Base-by-base conservation (phyloP, 2,113 vertebrate genomes). In the Festucalex cinctus region DNA sequence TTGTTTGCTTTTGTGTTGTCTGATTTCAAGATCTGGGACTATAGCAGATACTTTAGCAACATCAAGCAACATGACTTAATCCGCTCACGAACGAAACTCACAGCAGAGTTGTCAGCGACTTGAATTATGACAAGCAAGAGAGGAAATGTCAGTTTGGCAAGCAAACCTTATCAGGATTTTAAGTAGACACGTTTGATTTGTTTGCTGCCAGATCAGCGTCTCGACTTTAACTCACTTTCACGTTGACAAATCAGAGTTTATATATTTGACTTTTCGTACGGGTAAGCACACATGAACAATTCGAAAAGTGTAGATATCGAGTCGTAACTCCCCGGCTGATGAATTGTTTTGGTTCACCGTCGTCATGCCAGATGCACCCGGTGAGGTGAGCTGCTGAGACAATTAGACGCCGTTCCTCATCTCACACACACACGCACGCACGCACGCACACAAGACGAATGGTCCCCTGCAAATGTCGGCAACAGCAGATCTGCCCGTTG, bases 401-500 rank as follows among this genome's bases (percentile, higher is more conserved):
- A 83, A 81, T 79, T 81, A 69, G 57, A 83, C 74, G 73, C 76
- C 56, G 5, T 71, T 57, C 62, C 71, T 79, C 70, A 86, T 77
- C 81, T 83, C 71, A 43, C 63, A 32, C 64, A 35, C 66, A 63
- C 48, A 59, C 26, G 14, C 65, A 54, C 49, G 63, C 46, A 26
- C 66, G 57, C 46, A 58, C 36, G 19, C 71, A 66, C 59, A 68
- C 58, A 58, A 79, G 5, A 32, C 14, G 16, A 57, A 65, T 71
- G 66, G 76, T 80, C 74, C 84, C 83, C 75, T 85, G 86, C n/a
- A 78, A 90, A 88, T 79, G 83, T 88, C 88, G 84, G 83, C 79
- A 81, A 85, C 80, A 83, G 85, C 81, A 84, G 88, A 83, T 75
- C 79, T 56, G 56, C 77, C 5, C 73, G 91, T 93, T 91, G 87